phyloP scores from a whole-genome alignment of 2,797 vertebrate genomes.

The Enteromius mattozi region DNA sequence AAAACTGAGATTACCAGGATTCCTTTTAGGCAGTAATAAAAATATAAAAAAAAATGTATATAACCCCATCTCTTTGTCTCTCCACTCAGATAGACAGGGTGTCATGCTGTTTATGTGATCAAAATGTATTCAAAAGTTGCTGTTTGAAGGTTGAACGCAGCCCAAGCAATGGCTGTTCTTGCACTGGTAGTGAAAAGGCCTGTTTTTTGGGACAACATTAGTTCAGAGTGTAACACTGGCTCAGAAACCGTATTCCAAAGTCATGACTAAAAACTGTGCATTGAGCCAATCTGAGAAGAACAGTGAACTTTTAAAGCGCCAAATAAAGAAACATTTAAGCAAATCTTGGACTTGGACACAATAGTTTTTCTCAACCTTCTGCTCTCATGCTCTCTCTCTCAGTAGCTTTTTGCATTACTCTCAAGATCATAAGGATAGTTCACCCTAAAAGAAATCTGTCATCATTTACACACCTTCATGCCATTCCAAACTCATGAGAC shows the following conservation, averaged over 20 bases:
- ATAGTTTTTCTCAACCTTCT: background rate
- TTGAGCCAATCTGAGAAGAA: slow-evolving; percentile 17
- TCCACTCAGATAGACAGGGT: background rate
- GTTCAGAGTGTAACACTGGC: slow-evolving; percentile 11
- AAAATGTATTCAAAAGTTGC: background rate
- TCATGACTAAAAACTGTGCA: slow-evolving; percentile 28
- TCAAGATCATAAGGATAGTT: background rate
- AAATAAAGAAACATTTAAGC: slow-evolving; percentile 28
- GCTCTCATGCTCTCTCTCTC: background rate
- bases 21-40: background rate
- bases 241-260: slow-evolving; percentile 4
- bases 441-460: background rate
- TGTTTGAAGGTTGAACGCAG: background rate
- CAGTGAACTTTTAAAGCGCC: background rate
- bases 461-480: background rate
- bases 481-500: background rate
- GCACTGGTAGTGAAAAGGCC: background rate
- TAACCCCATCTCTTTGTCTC: background rate
- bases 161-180: background rate
- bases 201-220: background rate
- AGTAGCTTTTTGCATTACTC: background rate
- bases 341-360: background rate
- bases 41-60: background rate
- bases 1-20: slow-evolving; percentile 26
- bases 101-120: background rate